Evolutionary conservation across 2,888 invertebrate species (phyloP), one percentile per base, ranked within the genome.

Genomic region (Rapana venosa): DNA sequence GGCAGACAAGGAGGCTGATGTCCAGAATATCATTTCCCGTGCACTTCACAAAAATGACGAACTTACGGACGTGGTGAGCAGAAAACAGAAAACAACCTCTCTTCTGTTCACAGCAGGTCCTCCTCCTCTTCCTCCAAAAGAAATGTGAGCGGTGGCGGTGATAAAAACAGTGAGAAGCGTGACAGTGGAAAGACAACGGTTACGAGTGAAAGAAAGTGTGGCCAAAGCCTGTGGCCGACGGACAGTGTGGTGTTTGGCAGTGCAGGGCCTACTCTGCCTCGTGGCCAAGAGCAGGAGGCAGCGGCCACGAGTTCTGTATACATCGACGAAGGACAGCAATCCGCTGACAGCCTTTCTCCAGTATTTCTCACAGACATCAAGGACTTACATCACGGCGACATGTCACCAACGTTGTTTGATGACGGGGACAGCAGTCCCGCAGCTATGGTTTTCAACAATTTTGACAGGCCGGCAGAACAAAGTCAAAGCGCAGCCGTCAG

Each of bases 161-260:
- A 22, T 26, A n/a, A 11, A 11, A 11, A 74, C n/a, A 11, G 30
- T 74, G 74, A 74, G n/a, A n/a, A 74, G 74, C n/a, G 74, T 0
- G 74, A n/a, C n/a, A 74, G n/a, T n/a, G 30, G n/a, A 26, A 74
- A 74, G 74, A n/a, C 8, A n/a, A 74, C 20, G 35, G 32, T 1
- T 0, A 79, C 17, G 5, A 20, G 22, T 35, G 79, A 35, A 35
- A 35, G 35, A 79, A 79, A 13, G 11, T 8, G 35, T 4, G 56
- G 79, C 30, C 87, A 77, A 22, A n/a, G 22, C 17, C 35, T 5
- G 2, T 79, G 88, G 79, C 56, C n/a, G 17, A 79, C 79, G 26
- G 88, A 88, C 81, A 88, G 88, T 58, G 61, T 88, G 32, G 88
- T 88, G 58, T 88, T 88, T 74, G 35, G 35, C 81, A 61, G 61